These are phyloP conservation scores for Scrobipalpa atriplicella DNA, from an alignment of 2,888 invertebrate genomes.

Conservation along the genomic window DNA sequence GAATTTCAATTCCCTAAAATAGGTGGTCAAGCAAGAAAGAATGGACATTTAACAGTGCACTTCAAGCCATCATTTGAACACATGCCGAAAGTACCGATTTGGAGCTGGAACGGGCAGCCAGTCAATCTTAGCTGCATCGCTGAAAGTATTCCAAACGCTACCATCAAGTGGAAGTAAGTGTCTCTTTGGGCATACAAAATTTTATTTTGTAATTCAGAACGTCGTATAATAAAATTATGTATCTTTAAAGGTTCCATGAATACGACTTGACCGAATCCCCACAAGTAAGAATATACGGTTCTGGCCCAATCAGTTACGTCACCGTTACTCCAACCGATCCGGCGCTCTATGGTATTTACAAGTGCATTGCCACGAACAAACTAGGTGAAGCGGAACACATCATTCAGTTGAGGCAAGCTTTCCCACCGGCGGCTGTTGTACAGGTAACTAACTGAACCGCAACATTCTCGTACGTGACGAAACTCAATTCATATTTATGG, in stretches of 20 bases:
- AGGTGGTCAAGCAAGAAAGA: conserved; percentile 88
- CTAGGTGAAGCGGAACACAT: conserved; percentile 86
- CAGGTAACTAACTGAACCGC: conserved; percentile 64
- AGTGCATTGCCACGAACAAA: conserved; percentile 90
- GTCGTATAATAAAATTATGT: background rate
- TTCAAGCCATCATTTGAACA: conserved; percentile 91
- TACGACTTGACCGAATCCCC: conserved; percentile 80
- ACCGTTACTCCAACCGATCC: conserved; percentile 86
- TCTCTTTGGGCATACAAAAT: conserved; percentile 34
- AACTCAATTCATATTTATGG: background rate
- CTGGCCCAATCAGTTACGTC: conserved; percentile 88
- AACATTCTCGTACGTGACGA: background rate
- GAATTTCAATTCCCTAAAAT: background rate
- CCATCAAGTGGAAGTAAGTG: conserved; percentile 91
- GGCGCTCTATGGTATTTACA: conserved; percentile 88
- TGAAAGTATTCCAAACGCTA: conserved; percentile 95
- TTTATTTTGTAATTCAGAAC: background rate
- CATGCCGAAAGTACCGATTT: conserved; percentile 87
- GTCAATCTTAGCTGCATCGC: conserved; percentile 94
- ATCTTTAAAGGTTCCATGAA: conserved; percentile 71
- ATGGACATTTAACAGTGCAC: conserved; percentile 92
- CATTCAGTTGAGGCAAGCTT: conserved; percentile 89
- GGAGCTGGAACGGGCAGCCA: conserved; percentile 91
- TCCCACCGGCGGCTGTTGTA: conserved; percentile 85
- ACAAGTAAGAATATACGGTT: conserved; percentile 84